A percentile compares a stretch with the other conserved stretches of the same genome.
phyloP scores from a whole-genome alignment of 2,888 invertebrate genomes.

The Eulithis prunata region DNA sequence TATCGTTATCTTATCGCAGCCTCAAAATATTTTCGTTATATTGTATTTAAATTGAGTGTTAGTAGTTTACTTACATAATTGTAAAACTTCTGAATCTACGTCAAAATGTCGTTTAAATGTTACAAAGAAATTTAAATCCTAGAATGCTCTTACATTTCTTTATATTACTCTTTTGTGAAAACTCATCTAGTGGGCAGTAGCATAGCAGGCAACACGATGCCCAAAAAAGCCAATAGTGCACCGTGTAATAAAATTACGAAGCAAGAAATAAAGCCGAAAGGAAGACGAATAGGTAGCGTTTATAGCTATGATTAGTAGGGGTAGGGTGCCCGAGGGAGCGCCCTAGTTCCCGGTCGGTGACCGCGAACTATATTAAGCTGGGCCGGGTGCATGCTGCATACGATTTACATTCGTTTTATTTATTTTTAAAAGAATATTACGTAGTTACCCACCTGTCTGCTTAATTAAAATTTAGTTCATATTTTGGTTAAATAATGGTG shows the following conservation, averaged over 20 bases:
- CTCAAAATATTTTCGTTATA: no score
- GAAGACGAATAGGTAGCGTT: slow-evolving; percentile 43
- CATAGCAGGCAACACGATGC: background rate
- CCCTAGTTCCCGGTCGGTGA: slow-evolving; percentile 75
- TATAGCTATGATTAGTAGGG: slow-evolving; percentile 41
- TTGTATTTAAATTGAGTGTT: no score
- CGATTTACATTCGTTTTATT: slow-evolving; percentile 61
- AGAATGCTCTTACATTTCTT: no score
- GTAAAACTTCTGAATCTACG: no score
- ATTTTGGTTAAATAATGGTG: background rate
- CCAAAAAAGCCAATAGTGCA: slow-evolving; percentile 14
- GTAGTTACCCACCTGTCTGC: background rate
- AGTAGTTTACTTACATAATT: no score
- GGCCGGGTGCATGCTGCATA: slow-evolving; percentile 66
- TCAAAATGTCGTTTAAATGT: no score
- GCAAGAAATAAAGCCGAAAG: slow-evolving; percentile 32
- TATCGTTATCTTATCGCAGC: no score
- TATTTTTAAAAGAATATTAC: background rate
- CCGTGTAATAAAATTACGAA: slow-evolving; percentile 33
- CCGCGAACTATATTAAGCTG: slow-evolving; percentile 76
- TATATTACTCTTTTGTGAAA: no score
- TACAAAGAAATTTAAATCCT: no score
- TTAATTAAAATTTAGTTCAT: background rate
- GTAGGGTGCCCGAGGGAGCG: slow-evolving; percentile 57
- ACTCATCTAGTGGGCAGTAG: no score